phyloP scores from a whole-genome alignment of 2,113 vertebrate genomes.

The Equus przewalskii region DNA sequence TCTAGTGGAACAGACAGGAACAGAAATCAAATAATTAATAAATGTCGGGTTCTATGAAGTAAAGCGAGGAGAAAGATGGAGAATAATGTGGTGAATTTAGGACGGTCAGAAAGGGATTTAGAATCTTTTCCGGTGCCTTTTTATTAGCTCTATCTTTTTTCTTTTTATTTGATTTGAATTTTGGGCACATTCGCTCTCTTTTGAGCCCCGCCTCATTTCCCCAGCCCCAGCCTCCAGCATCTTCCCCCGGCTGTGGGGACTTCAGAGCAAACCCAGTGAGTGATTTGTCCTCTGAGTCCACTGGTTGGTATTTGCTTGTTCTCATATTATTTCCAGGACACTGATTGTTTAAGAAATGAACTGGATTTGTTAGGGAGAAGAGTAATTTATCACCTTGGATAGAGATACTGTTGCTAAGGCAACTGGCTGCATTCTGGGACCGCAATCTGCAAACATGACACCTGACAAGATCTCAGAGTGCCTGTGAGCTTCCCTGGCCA shows the following conservation, averaged over 20 bases:
- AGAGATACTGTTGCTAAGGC: conserved; percentile 76
- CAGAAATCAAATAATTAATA: conserved; percentile 53
- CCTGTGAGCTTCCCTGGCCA: neutral
- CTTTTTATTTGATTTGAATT: neutral
- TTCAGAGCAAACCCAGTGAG: neutral
- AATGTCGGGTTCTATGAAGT: neutral
- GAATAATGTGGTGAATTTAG: neutral
- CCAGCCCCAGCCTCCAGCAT: neutral
- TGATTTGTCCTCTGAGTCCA: neutral
- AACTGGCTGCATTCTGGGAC: conserved; percentile 42
- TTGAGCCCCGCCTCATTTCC: rapidly evolving
- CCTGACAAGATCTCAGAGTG: neutral
- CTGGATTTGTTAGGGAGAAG: conserved; percentile 62
- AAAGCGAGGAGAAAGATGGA: neutral
- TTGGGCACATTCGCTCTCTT: neutral
- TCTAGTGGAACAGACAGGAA: neutral
- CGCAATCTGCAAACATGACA: neutral
- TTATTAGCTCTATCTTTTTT: neutral
- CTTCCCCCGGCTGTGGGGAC: rapidly evolving
- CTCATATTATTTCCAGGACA: conserved; percentile 55
- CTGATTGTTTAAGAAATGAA: conserved; percentile 68
- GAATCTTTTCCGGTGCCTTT: neutral
- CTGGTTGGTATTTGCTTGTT: neutral
- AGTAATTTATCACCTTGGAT: conserved; percentile 69
- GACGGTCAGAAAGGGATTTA: neutral